Evolutionary conservation across 1,140 invertebrate genomes (phyloP).

Genomic region (Drosophila guanche): DNA sequence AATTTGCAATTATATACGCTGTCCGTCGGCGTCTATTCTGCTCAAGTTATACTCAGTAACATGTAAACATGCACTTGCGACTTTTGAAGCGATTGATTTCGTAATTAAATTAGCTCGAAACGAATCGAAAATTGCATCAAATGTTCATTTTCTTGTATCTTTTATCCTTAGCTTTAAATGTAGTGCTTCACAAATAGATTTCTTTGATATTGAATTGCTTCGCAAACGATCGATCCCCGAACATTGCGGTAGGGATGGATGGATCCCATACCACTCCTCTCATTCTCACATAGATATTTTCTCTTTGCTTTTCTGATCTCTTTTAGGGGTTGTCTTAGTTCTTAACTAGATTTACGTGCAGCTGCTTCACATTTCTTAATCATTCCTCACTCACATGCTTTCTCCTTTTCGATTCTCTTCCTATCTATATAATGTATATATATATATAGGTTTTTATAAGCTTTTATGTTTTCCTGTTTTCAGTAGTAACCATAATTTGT

Average conservation of each 20-base stretch:
- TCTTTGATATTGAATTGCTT: conserved; percentile 74
- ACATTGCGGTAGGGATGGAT: conserved; percentile 15
- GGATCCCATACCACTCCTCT: conserved; percentile 10
- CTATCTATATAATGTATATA: conserved; percentile 56
- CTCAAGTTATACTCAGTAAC: conserved; percentile 66
- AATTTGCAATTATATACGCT: conserved; percentile 74
- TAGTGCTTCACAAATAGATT: conserved; percentile 41
- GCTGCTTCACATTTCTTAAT: conserved; percentile 18
- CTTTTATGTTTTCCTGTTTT: conserved; percentile 69
- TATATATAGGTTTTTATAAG: conserved; percentile 72
- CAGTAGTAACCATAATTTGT: conserved; percentile 83
- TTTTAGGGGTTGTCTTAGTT: conserved; percentile 68
- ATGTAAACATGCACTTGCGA: conserved; percentile 64
- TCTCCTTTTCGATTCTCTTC: conserved; percentile 35
- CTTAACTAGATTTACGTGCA: conserved; percentile 76
- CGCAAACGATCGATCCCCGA: conserved; percentile 47
- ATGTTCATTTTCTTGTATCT: conserved; percentile 16
- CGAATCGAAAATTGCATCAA: conserved; percentile 50
- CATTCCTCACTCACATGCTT: conserved; percentile 4
- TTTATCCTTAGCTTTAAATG: conserved; percentile 22
- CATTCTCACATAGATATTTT: conserved; percentile 20
- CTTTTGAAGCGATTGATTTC: conserved; percentile 72
- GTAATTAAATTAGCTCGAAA: conserved; percentile 58
- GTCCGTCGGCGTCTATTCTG: conserved; percentile 4
- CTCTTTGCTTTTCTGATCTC: conserved; percentile 25